These are phyloP conservation scores for Rhyacophila brunnea DNA, from an alignment of 1,140 invertebrate species.

Conservation along the genomic window DNA sequence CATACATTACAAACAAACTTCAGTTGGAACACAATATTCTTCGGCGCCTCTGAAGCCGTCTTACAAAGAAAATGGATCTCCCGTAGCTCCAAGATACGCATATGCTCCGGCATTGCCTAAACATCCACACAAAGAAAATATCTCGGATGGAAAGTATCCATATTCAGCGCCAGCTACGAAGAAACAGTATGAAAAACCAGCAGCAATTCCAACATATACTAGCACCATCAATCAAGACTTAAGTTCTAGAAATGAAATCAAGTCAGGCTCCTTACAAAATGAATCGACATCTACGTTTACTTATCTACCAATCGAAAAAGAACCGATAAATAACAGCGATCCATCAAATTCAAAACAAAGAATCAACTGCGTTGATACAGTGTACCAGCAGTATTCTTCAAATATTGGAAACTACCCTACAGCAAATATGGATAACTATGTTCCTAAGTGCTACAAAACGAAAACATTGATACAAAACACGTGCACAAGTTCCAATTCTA, in stretches of 20 bases:
- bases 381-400: conserved; percentile 11
- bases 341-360: conserved; percentile 11
- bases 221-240: conserved; percentile 26
- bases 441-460: background rate
- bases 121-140: too few relatives aligned
- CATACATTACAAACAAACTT: conserved; percentile 31
- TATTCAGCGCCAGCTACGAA: conserved; percentile 22
- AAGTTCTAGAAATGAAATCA: conserved; percentile 20
- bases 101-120: conserved; percentile 11
- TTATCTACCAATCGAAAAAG: conserved; percentile 3
- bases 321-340: conserved; percentile 9
- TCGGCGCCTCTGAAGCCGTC: background rate
- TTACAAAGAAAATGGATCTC: conserved; percentile 5
- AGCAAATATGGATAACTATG: background rate
- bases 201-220: conserved; percentile 23
- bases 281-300: conserved; percentile 16
- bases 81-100: conserved; percentile 12
- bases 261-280: background rate
- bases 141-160: background rate
- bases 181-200: conserved; percentile 14
- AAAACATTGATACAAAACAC: background rate
- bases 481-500: conserved; percentile 1
- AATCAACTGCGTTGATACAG: conserved; percentile 4
- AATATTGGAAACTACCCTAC: conserved; percentile 2
- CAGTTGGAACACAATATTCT: conserved; percentile 31